phyloP scores from a whole-genome alignment of 2,888 invertebrate genomes.

The Empis stercorea region DNA sequence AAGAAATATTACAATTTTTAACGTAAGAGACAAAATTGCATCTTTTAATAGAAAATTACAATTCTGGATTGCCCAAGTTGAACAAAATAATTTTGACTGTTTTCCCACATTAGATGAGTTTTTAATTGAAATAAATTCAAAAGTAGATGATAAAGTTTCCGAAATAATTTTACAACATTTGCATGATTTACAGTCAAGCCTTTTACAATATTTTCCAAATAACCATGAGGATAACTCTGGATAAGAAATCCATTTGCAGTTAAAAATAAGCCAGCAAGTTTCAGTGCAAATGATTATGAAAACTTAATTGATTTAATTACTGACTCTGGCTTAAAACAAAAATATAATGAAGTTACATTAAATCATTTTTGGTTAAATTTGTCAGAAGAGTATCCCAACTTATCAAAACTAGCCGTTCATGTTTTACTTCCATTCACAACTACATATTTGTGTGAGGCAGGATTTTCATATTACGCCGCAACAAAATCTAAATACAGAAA shows the following conservation, averaged over 20 bases:
- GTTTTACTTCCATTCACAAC: background rate
- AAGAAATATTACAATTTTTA: background rate
- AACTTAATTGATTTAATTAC: background rate
- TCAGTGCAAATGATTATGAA: background rate
- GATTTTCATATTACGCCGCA: slow-evolving; percentile 1
- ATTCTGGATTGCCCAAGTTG: background rate
- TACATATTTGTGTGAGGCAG: slow-evolving; percentile 3
- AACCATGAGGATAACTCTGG: background rate
- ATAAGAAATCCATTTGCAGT: background rate
- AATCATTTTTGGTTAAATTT: background rate
- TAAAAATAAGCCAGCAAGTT: background rate
- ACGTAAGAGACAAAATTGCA: background rate
- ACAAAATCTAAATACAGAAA: background rate
- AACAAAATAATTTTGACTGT: background rate
- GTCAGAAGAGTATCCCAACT: background rate
- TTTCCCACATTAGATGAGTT: background rate
- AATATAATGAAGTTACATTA: background rate
- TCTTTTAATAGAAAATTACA: background rate
- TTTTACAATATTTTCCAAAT: background rate
- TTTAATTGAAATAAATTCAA: background rate
- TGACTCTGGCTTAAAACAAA: background rate
- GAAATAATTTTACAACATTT: background rate
- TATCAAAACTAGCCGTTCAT: background rate
- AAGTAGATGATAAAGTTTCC: background rate
- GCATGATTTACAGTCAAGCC: background rate